These are phyloP conservation scores for Anoura caudifer DNA, from an alignment of 2,113 vertebrate genomes.

Conservation along the genomic window DNA sequence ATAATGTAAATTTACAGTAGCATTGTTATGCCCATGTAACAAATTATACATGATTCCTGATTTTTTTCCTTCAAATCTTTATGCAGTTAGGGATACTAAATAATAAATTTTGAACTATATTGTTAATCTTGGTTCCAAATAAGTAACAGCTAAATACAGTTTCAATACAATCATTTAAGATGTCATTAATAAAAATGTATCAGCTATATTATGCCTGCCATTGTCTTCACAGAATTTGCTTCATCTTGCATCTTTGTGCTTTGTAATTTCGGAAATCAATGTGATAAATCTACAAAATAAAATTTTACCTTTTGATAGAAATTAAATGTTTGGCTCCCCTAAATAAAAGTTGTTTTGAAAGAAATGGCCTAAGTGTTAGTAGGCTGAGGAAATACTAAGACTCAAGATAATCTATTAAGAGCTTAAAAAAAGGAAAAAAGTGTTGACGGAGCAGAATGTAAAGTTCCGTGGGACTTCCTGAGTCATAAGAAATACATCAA, in stretches of 20 bases:
- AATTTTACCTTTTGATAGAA: not conserved
- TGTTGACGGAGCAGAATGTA: not conserved
- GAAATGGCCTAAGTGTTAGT: not conserved
- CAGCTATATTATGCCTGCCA: not conserved
- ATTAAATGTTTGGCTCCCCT: not conserved
- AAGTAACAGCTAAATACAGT: not conserved
- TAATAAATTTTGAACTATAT: not conserved
- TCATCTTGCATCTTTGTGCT: not conserved
- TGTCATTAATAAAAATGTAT: not conserved
- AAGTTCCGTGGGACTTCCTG: not conserved
- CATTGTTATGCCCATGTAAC: rapidly evolving
- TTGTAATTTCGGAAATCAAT: not conserved
- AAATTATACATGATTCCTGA: not conserved
- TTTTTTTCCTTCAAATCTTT: not conserved
- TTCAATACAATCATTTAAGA: not conserved
- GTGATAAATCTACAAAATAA: not conserved
- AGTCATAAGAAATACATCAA: not conserved
- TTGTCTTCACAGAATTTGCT: not conserved
- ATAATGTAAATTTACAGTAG: not conserved
- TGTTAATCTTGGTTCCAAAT: not conserved
- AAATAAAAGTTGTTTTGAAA: not conserved
- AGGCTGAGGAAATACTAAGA: not conserved
- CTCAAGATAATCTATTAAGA: not conserved
- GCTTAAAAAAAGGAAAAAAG: not conserved
- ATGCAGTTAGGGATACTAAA: not conserved